phyloP scores from a whole-genome alignment of 1,140 invertebrate species.

The Trichoplusia ni region DNA sequence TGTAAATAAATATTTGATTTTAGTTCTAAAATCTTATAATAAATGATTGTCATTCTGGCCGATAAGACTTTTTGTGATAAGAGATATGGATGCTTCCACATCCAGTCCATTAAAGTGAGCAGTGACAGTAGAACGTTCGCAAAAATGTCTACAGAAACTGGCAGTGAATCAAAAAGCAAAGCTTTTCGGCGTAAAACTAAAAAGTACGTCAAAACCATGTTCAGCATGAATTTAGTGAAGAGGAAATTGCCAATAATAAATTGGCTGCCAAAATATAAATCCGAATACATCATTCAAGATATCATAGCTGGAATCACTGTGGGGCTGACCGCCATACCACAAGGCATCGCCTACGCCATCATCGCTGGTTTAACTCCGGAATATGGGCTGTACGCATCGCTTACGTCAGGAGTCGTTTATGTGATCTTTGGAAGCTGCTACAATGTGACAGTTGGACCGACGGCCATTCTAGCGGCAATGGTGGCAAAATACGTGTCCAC shows the following conservation, averaged over 20 bases:
- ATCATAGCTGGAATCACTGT: constrained; percentile 89
- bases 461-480: constrained; percentile 91
- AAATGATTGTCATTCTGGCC: no score
- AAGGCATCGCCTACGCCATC: constrained; percentile 91
- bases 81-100: no score
- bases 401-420: constrained; percentile 94
- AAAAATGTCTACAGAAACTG: neutral
- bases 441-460: constrained; percentile 92
- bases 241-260: constrained; percentile 83
- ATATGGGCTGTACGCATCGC: constrained; percentile 92
- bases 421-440: constrained; percentile 92
- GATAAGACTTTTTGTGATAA: no score
- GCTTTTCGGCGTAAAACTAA: constrained; percentile 15
- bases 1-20: no score
- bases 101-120: no score
- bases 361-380: constrained; percentile 86
- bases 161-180: neutral
- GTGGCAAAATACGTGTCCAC: constrained; percentile 84
- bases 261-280: constrained; percentile 86
- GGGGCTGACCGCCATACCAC: constrained; percentile 91
- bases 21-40: no score
- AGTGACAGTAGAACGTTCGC: no score
- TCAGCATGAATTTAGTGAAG: constrained; percentile 69
- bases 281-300: constrained; percentile 84
- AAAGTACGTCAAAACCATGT: constrained; percentile 53